phyloP scores from a whole-genome alignment of 2,113 vertebrate genomes.

The Dasyornis broadbenti region DNA sequence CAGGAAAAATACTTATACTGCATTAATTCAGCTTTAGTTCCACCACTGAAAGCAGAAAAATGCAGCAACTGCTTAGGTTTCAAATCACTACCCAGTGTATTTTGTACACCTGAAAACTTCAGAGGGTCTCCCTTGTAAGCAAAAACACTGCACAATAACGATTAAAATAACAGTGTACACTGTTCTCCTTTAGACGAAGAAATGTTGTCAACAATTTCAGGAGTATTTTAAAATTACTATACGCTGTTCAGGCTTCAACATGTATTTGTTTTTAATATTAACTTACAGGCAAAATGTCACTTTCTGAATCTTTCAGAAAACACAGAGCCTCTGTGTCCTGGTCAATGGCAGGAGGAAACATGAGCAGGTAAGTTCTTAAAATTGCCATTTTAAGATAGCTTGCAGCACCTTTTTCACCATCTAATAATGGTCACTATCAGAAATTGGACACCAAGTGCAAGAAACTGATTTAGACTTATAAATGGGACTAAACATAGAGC shows the following conservation, averaged over 20 bases:
- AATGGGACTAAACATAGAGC: neutral
- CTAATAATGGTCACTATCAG: neutral
- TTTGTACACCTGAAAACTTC: neutral
- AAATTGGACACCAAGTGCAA: neutral
- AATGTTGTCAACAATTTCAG: neutral
- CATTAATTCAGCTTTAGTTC: neutral
- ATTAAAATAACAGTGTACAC: neutral
- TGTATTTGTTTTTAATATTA: neutral
- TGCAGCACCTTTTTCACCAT: neutral
- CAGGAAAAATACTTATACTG: slow-evolving; percentile 1
- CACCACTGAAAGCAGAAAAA: neutral
- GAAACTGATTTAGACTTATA: neutral
- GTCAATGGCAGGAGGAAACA: neutral
- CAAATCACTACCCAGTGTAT: neutral
- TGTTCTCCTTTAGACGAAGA: neutral
- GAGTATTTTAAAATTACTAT: neutral
- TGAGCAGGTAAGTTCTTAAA: neutral
- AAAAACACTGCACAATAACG: neutral
- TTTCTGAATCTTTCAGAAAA: neutral
- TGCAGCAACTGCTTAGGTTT: neutral
- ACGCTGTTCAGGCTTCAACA: neutral
- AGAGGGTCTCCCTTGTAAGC: neutral
- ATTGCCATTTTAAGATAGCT: neutral
- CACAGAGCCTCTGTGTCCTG: neutral
- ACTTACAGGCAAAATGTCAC: neutral